These are phyloP conservation scores for Nanorana parkeri DNA, from an alignment of 2,113 vertebrate genomes.

Conservation along the genomic window DNA sequence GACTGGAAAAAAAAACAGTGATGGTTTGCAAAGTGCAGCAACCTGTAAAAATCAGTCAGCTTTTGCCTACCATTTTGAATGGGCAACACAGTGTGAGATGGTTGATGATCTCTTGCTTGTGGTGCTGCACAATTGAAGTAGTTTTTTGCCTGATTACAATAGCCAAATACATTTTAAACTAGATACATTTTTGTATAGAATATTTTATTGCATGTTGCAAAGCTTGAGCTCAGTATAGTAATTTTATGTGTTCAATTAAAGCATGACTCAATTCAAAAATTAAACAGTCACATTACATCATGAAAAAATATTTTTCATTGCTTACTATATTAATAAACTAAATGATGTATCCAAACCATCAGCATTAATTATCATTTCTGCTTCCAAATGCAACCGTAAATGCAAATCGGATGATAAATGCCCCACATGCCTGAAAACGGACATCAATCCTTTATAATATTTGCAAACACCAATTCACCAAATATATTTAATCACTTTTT, in stretches of 20 bases:
- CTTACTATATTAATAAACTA: slow-evolving; percentile 36
- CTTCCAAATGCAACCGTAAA: slow-evolving; percentile 31
- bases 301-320: slow-evolving; percentile 37
- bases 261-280: slow-evolving; percentile 28
- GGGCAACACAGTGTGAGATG: no score
- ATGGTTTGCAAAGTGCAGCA: no score
- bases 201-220: slow-evolving; percentile 30
- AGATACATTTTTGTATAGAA: no score
- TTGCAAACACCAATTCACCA: not conserved
- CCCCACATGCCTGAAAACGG: slow-evolving; percentile 18
- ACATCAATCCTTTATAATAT: slow-evolving; percentile 19
- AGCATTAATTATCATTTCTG: slow-evolving; percentile 14
- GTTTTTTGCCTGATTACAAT: no score
- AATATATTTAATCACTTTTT: not conserved
- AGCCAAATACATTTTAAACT: not conserved
- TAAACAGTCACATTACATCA: slow-evolving; percentile 12
- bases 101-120: no score
- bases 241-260: slow-evolving; percentile 41
- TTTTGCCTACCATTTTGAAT: no score
- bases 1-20: no score
- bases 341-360: slow-evolving; percentile 33
- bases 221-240: not conserved
- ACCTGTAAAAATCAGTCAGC: no score
- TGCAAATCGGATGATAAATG: slow-evolving; percentile 29
- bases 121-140: no score